Evolutionary conservation across 1,140 invertebrate genomes (phyloP), one percentile per base, ranked within the genome.

Genomic region (Macrobrachium rosenbergii): DNA sequence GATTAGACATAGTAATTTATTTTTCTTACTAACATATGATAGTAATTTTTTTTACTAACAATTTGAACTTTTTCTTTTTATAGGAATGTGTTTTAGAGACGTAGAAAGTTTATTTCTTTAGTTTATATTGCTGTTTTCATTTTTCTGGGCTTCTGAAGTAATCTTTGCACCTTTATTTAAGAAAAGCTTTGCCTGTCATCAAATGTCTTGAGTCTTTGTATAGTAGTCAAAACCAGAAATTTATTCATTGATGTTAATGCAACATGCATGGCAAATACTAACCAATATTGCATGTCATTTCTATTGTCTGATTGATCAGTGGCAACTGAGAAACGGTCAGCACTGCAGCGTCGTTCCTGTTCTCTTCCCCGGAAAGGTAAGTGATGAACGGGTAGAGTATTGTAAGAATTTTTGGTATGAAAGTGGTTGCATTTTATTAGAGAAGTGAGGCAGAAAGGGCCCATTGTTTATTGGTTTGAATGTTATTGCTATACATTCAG

Each of bases 301-400:
- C 73, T 81, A 52, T 73, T 28, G 77, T 82, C 60, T 81, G 78
- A 73, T 75, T 87, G 85, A 63, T 23, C 85, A 87, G 85, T 64
- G 79, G 85, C 85, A 37, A 76, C 60, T 63, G 78, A 87, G 85
- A 87, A 87, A 64, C 85, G 79, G n/a, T 87, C 85, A 64, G 79
- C 79, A n/a, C 85, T 87, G 23, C 85, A 87, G 72, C 85, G 85
- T 73, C 85, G 85, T 19, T 81, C 85, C 58, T 82, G 60, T 59
- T 87, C 85, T 67, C 79, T 87, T 45, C 28, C 78, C 37, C 85
- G 85, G 12, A 87, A 82, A 87, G 85, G 85, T 87, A 87, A 87
- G 85, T 28, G 60, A 23, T 28, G 21, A 78, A 45, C 2, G 69
- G 37, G 37, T 21, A 8, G 43, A 52, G 73, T 17, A n/a, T 21